Percentiles rank a stretch among this genome's conserved stretches.
Evolutionary conservation across 1,140 invertebrate species (phyloP).

Genomic region (Aphaenogaster floridana): DNA sequence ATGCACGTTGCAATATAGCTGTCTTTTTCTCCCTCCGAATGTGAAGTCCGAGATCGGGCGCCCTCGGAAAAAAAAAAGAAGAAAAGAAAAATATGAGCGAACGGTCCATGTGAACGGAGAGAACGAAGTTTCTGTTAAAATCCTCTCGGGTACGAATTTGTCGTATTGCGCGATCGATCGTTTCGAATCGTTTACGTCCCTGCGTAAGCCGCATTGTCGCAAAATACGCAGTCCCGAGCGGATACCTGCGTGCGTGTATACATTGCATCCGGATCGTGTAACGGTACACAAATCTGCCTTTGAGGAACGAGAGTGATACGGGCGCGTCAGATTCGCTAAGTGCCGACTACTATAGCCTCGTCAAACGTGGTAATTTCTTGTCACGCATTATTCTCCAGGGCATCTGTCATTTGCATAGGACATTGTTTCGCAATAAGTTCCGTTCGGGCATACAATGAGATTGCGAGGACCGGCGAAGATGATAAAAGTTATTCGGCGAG

Average conservation of each 20-base stretch:
- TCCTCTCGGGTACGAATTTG: slow-evolving; percentile 24
- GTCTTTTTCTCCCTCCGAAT: background rate
- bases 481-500: background rate
- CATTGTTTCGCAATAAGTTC: slow-evolving; percentile 67
- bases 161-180: slow-evolving; percentile 4
- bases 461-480: background rate
- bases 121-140: background rate
- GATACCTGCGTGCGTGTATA: background rate
- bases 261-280: background rate
- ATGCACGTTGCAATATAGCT: slow-evolving; percentile 17
- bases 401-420: slow-evolving; percentile 68
- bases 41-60: slow-evolving; percentile 3
- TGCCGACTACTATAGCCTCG: slow-evolving; percentile 62
- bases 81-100: background rate
- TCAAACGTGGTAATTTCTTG: slow-evolving; percentile 73
- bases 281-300: slow-evolving; percentile 12
- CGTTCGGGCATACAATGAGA: slow-evolving; percentile 50
- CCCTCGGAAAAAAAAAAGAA: background rate
- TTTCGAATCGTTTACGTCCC: background rate
- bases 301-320: slow-evolving; percentile 51
- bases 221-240: slow-evolving; percentile 1
- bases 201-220: slow-evolving; percentile 7
- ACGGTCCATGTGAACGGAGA: background rate
- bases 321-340: slow-evolving; percentile 54
- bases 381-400: slow-evolving; percentile 64